phyloP scores from a whole-genome alignment of 2,113 vertebrate genomes.

The Neotoma lepida region DNA sequence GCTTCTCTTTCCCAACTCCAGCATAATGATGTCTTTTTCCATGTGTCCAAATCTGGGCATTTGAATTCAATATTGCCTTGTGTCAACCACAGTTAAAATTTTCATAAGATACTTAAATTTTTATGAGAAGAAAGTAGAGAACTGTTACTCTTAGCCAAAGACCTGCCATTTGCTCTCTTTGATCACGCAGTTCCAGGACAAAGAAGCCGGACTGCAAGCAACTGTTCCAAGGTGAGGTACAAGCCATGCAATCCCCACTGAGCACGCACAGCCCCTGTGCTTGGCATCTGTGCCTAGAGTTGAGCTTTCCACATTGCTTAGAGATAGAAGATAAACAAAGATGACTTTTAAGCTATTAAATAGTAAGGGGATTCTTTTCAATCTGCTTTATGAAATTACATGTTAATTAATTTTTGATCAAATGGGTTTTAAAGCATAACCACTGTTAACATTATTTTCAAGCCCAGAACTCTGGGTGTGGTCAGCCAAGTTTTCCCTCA shows the following conservation, averaged over 20 bases:
- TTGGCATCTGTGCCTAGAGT: too few species aligned
- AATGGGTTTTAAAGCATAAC: not conserved
- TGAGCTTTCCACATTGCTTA: not conserved
- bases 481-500: not conserved
- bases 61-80: constrained; percentile 20
- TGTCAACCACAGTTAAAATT: constrained; percentile 27
- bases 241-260: not conserved
- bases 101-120: constrained; percentile 1
- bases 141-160: not conserved
- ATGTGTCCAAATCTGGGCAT: constrained; percentile 32
- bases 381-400: not conserved
- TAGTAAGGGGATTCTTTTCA: not conserved
- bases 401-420: not conserved
- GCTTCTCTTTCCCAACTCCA: not conserved
- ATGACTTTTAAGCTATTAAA: not conserved
- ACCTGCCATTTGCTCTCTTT: not conserved
- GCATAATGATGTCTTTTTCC: not conserved
- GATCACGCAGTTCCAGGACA: not conserved
- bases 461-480: not conserved
- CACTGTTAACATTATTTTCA: not conserved
- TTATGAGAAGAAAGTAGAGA: constrained; percentile 17
- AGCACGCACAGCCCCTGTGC: not conserved
- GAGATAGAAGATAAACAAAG: not conserved
- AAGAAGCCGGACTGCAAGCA: not conserved
- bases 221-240: not conserved